Conservation (phyloP, 2,113 vertebrate species). For the Mobula hypostoma region DNA sequence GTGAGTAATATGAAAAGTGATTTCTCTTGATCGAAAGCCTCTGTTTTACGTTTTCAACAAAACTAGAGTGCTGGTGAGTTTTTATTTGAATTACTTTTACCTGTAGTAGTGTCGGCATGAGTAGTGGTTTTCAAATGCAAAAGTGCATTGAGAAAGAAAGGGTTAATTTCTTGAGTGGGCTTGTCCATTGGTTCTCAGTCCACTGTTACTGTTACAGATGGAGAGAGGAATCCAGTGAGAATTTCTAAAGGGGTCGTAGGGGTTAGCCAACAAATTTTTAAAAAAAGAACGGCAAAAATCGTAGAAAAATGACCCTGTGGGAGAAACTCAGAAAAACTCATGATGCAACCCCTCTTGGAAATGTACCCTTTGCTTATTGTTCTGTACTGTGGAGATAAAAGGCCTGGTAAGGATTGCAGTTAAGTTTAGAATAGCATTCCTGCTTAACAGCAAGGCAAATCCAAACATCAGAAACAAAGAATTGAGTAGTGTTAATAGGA, state of each 20-base stretch:
- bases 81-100: not conserved
- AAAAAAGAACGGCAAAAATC: not conserved
- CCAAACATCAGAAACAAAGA: not conserved
- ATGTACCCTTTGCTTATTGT: not conserved
- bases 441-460: not conserved
- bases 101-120: not conserved
- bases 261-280: not conserved
- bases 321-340: not conserved
- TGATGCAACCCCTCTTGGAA: not conserved
- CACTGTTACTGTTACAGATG: not conserved
- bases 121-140: not conserved
- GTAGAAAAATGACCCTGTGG: not conserved
- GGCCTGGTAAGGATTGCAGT: not conserved
- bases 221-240: not conserved
- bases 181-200: not conserved
- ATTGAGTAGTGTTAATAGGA: not conserved
- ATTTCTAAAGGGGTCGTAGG: not conserved
- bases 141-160: not conserved
- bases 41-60: no score
- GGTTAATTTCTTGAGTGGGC: not conserved
- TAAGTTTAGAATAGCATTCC: not conserved
- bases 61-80: not conserved
- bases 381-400: no score
- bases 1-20: slow-evolving; percentile 38
- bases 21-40: not conserved